phyloP scores from a whole-genome alignment of 2,797 vertebrate genomes.

The Aselliscus stoliczkanus region DNA sequence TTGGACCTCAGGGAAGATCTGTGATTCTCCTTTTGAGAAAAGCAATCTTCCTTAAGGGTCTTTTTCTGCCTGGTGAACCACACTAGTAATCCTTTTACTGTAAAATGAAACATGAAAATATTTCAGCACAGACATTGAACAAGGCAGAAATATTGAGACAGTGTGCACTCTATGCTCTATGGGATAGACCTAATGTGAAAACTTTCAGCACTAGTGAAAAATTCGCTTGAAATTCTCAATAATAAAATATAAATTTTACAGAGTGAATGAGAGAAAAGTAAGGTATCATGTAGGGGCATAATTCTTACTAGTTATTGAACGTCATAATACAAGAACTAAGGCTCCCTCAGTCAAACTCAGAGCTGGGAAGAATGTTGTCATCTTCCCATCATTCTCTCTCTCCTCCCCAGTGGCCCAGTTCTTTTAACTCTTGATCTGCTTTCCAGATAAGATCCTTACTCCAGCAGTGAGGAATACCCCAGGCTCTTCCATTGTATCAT shows the following conservation, averaged over 20 bases:
- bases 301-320: neutral
- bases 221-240: neutral
- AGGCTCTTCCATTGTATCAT: neutral
- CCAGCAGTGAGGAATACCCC: neutral
- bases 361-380: neutral
- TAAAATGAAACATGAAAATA: neutral
- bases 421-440: neutral
- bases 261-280: neutral
- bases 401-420: neutral
- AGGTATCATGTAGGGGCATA: neutral
- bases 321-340: neutral
- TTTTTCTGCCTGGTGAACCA: neutral
- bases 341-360: neutral
- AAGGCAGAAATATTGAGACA: neutral
- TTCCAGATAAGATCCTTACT: neutral
- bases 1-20: neutral
- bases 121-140: neutral
- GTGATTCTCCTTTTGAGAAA: neutral
- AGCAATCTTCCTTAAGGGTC: neutral
- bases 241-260: neutral
- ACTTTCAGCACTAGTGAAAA: neutral
- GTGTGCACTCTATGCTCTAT: neutral
- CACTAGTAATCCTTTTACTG: neutral
- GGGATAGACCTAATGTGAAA: neutral
- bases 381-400: neutral